A percentile compares a stretch with the other conserved stretches of the same genome.
These are phyloP conservation scores for Battus philenor DNA, from an alignment of 1,140 invertebrate genomes.

Conservation along the genomic window DNA sequence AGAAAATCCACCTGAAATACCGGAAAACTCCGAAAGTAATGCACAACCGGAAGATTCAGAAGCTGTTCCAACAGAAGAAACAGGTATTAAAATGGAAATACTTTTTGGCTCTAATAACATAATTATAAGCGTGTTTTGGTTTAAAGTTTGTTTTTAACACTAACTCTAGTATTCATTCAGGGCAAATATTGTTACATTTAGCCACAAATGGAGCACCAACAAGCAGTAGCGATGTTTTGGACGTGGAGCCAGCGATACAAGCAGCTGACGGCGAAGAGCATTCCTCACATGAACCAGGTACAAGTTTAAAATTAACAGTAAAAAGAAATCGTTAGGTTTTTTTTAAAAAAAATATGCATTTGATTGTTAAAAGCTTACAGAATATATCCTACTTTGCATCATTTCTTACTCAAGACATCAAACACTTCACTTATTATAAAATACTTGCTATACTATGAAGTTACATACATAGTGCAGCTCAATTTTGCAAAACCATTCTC, in stretches of 20 bases:
- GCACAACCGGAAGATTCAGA: conserved; percentile 48
- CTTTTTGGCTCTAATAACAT: not conserved
- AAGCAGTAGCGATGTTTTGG: conserved; percentile 64
- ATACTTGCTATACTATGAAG: too few relatives aligned
- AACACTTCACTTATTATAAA: too few relatives aligned
- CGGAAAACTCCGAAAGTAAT: conserved; percentile 60
- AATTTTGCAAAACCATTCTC: too few relatives aligned
- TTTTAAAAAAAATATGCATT: too few relatives aligned
- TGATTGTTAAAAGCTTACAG: too few relatives aligned
- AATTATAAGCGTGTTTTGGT: not conserved
- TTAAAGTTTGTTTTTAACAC: not conserved
- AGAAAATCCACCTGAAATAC: conserved; percentile 57
- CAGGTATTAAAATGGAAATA: conserved; percentile 32
- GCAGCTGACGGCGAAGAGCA: conserved; percentile 39
- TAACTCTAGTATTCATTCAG: not conserved
- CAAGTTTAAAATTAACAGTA: too few relatives aligned
- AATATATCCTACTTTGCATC: too few relatives aligned
- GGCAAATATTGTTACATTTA: conserved; percentile 29
- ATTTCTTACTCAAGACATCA: too few relatives aligned
- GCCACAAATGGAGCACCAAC: conserved; percentile 59
- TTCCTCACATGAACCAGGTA: conserved; percentile 47
- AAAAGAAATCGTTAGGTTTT: too few relatives aligned
- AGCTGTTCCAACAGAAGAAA: conserved; percentile 45
- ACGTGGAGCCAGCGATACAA: conserved; percentile 39
- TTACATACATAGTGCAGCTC: too few relatives aligned